Base-by-base conservation (phyloP, 2,888 invertebrate genomes). In the Pheosia tremula region DNA sequence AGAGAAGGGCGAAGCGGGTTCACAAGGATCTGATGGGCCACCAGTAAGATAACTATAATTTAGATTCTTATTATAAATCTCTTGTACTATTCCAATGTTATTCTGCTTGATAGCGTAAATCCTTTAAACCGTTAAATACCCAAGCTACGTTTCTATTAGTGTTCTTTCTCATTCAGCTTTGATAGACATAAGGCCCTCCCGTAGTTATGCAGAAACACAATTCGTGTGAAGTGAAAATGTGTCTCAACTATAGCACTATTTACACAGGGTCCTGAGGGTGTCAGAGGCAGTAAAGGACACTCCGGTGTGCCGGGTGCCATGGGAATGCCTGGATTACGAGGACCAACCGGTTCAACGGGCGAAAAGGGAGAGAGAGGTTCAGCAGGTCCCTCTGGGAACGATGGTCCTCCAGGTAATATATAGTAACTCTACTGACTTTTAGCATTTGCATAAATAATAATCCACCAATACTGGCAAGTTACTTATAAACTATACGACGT, bases 351-450 rank as follows among this genome's bases (percentile, higher is more conserved):
- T 2, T 81, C 94, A 38, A 80, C 95, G 36, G 97, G 97, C 58
- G 95, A 95, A 71, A 97, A 97, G 86, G 97, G 98, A 61, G 97
- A 97, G 79, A 93, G 96, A 71, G 97, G 97, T 24, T 87, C 95
- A 8, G 72, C 89, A 13, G 97, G 97, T 13, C 94, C 95, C 0
- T 74, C 94, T 43, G 97, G 98, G 7, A 96, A 96, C 11, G 97
- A 97, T 87, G 98, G 98, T 61, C 96, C 96, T 38, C 88, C 95
- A 77, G 97, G 97, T 91, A 79, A 58, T 37, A 11, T 39, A 5
- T 56, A 49, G 13, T 13, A 38, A 10, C 41, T 39, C 10, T 38
- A 1, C n/a, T 5, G 5, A 47, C 4, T 5, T 41, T 3, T n/a
- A 11, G 0, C 2, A n/a, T 11, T 6, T 11, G 0, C 5, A 47